Base-by-base conservation (phyloP, 2,113 vertebrate species). In the Takifugu bimaculatus region DNA sequence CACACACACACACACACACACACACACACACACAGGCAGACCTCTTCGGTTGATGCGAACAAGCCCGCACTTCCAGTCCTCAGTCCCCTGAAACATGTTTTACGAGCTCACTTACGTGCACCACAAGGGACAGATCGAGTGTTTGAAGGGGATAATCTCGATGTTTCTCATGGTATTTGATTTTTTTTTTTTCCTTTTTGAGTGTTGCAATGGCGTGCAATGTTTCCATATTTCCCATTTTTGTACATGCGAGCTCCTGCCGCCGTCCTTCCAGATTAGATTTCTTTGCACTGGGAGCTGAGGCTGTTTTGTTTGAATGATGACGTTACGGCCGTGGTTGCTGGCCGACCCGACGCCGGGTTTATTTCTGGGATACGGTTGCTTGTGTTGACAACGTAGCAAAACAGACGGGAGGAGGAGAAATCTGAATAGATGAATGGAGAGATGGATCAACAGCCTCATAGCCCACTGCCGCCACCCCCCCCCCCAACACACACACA, bases 321-420 rank as follows among this genome's bases (percentile, higher is more conserved):
- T 79, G 70, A 58, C 66, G 64, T 85, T 82, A 83, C 72, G 79
- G 61, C 25, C 29, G 2, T 45, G 50, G 70, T 70, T 73, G 61
- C 65, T 63, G 76, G 68, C 54, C 39, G 49, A 59, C 59, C 42
- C 61, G 63, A 68, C 68, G 66, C 64, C 35, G 74, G 70, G 78
- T 85, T 78, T 86, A 81, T 82, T 85, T 84, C 79, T 81, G 76
- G 82, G 75, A 83, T 70, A 81, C 65, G 29, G 80, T 68, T 71
- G 80, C 62, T 61, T 80, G 77, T 78, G 79, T 80, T 81, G 85
- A 89, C 85, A 85, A 78, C 58, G 53, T 58, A 78, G 65, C 66
- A 75, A 76, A 83, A 84, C 72, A 80, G 70, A 80, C 48, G 56
- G 62, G 49, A 67, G 54, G 35, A 39, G 56, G 32, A 42, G 35